These are phyloP conservation scores for Phalanger gymnotis DNA, from an alignment of 2,797 vertebrate genomes.

Conservation along the genomic window DNA sequence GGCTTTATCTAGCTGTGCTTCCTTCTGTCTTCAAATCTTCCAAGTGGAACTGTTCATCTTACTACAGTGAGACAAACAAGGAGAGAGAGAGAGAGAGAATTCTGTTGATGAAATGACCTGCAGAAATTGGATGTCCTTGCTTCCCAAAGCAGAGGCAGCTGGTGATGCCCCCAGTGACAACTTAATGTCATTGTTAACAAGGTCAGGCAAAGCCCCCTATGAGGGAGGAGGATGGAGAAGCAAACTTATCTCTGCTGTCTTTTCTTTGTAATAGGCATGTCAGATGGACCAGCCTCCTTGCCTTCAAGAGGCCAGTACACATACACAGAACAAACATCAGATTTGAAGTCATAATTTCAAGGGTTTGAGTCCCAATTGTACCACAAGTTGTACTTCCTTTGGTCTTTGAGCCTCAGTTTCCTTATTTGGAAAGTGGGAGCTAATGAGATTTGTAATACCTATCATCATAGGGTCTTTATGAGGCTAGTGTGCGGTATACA, in stretches of 20 bases:
- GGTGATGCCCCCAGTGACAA: slow-evolving; percentile 53
- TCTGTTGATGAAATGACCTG: slow-evolving; percentile 58
- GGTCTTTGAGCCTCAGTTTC: background rate
- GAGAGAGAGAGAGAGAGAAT: slow-evolving; percentile 49
- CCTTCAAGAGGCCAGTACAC: background rate
- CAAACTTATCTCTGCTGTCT: background rate
- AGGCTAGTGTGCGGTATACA: background rate
- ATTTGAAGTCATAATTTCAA: slow-evolving; percentile 10
- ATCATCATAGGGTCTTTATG: background rate
- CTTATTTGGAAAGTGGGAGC: background rate
- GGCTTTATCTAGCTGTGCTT: slow-evolving; percentile 70
- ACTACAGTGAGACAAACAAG: slow-evolving; percentile 27
- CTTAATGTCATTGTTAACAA: slow-evolving; percentile 71
- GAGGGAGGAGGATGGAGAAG: background rate
- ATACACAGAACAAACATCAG: background rate
- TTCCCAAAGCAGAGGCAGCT: slow-evolving; percentile 56
- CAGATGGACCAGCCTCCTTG: rapidly evolving
- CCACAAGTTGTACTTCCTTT: background rate
- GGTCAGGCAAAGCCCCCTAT: background rate
- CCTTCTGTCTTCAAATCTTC: slow-evolving; percentile 68
- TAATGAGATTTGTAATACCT: background rate
- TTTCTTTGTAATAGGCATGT: background rate
- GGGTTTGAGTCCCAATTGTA: background rate
- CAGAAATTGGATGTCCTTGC: slow-evolving; percentile 43
- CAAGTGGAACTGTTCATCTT: slow-evolving; percentile 52